phyloP scores from a whole-genome alignment of 2,113 vertebrate species.

The Centropristis striata region DNA sequence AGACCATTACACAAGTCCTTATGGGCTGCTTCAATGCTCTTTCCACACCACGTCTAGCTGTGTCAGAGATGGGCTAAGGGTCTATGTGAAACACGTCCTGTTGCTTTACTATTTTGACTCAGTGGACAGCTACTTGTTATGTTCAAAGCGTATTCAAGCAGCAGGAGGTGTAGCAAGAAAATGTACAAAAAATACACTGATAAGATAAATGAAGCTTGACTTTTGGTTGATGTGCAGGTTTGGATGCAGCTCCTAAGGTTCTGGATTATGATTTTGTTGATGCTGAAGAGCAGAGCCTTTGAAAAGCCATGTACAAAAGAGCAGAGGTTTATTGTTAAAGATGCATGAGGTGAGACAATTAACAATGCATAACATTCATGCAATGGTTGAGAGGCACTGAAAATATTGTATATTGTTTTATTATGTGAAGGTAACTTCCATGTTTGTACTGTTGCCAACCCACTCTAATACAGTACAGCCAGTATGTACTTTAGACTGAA shows the following conservation, averaged over 20 bases:
- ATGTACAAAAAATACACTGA: neutral
- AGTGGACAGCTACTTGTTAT: conserved; percentile 25
- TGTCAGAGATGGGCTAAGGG: conserved; percentile 12
- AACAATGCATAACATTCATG: conserved; percentile 64
- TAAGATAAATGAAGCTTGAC: conserved; percentile 50
- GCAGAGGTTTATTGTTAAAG: conserved; percentile 44
- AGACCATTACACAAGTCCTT: conserved; percentile 24
- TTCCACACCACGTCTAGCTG: conserved; percentile 4
- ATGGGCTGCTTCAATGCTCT: conserved; percentile 19
- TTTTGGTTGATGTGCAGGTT: conserved; percentile 18
- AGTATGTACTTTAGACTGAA: neutral
- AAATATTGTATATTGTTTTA: conserved; percentile 41
- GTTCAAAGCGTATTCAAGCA: conserved; percentile 37
- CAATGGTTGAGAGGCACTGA: conserved; percentile 30
- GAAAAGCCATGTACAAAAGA: conserved; percentile 42
- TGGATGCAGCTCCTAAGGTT: conserved; percentile 12
- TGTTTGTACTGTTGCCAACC: neutral
- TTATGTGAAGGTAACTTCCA: neutral
- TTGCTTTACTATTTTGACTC: conserved; percentile 12
- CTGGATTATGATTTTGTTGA: conserved; percentile 5
- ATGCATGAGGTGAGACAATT: conserved; percentile 65
- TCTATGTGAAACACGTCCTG: conserved; percentile 11
- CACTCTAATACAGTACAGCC: neutral
- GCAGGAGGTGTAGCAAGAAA: conserved; percentile 44
- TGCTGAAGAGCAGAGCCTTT: conserved; percentile 18